phyloP scores from a whole-genome alignment of 2,797 vertebrate species.

The Champsocephalus esox region DNA sequence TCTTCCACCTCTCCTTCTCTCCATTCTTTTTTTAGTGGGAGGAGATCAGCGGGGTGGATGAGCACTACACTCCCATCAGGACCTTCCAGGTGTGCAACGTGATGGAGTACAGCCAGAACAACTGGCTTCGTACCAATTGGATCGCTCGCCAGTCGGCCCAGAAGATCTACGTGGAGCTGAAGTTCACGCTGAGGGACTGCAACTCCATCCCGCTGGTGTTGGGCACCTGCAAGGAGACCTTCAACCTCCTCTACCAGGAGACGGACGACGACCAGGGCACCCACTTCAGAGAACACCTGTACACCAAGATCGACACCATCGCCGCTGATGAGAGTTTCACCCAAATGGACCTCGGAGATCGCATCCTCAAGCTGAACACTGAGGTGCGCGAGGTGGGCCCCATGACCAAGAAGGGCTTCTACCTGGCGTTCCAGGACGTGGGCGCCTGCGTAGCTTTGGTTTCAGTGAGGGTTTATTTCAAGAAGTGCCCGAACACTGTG shows the following conservation, averaged over 20 bases:
- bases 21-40: constrained; percentile 90
- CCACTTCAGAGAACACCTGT: constrained; percentile 95
- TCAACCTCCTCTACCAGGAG: constrained; percentile 97
- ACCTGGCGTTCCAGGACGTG: constrained; percentile 97
- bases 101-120: constrained; percentile 99
- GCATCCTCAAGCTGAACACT: constrained; percentile 98
- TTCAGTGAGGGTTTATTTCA: constrained; percentile 97
- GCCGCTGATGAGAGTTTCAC: constrained; percentile 98
- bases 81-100: constrained; percentile 99
- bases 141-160: constrained; percentile 95
- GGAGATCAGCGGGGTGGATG: constrained; percentile 98
- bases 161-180: constrained; percentile 98
- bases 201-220: constrained; percentile 96
- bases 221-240: constrained; percentile 98
- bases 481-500: constrained; percentile 95
- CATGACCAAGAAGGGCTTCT: constrained; percentile 94
- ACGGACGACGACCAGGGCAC: constrained; percentile 93
- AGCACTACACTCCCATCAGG: constrained; percentile 97
- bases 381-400: constrained; percentile 97
- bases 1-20: constrained; percentile 51
- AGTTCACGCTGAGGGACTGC: constrained; percentile 97
- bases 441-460: constrained; percentile 97
- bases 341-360: constrained; percentile 97
- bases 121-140: constrained; percentile 99
- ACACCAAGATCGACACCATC: constrained; percentile 97